Conservation (phyloP, 2,888 invertebrate genomes). For the Meghimatium bilineatum region DNA sequence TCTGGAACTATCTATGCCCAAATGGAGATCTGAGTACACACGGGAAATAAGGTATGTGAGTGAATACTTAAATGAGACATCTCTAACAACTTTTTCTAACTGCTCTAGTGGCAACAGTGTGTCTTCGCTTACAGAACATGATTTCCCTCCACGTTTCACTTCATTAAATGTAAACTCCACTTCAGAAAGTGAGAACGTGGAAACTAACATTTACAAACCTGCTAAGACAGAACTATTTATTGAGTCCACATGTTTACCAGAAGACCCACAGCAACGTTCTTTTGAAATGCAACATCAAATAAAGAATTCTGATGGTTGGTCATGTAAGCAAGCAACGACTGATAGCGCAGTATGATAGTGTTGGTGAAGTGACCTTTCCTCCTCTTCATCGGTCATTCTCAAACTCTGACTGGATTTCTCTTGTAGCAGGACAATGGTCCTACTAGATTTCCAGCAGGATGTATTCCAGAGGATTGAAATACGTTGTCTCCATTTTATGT, state of each 20-base stretch:
- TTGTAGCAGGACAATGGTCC: too few relatives aligned
- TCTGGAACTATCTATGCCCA: conserved; percentile 63
- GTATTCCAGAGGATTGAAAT: too few relatives aligned
- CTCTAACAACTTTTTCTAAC: background rate
- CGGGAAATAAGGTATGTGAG: too few relatives aligned
- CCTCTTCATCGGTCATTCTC: too few relatives aligned
- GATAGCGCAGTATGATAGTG: too few relatives aligned
- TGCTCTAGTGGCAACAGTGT: conserved; percentile 33
- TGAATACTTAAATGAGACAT: too few relatives aligned
- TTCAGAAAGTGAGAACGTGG: background rate
- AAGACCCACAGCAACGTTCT: background rate
- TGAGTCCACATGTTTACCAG: background rate
- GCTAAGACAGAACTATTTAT: background rate
- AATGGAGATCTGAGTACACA: conserved; percentile 54
- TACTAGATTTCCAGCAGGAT: too few relatives aligned
- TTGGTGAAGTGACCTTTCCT: too few relatives aligned
- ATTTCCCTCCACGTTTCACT: background rate
- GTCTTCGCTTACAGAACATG: conserved; percentile 19
- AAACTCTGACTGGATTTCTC: too few relatives aligned
- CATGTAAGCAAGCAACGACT: too few relatives aligned
- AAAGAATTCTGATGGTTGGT: background rate
- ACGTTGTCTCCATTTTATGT: too few relatives aligned
- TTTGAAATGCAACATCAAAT: background rate
- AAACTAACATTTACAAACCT: background rate
- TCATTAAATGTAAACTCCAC: background rate